Evolutionary conservation across 2,888 invertebrate genomes (phyloP), one percentile per base, ranked within the genome.

Genomic region (Saturnia japonica): DNA sequence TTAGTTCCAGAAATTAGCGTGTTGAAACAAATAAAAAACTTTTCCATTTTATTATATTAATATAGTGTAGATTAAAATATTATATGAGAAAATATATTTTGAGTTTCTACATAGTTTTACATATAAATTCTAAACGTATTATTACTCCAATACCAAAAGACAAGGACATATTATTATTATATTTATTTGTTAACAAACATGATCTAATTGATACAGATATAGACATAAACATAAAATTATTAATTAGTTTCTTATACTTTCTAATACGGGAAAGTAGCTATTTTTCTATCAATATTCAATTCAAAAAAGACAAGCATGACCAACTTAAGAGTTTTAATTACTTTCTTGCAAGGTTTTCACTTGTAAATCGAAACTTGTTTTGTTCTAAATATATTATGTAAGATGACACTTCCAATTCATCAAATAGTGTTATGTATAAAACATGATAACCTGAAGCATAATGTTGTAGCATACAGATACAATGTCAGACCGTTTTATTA

Each of bases 401-500:
- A 60, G 57, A 60, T 60, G 57, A 60, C 57, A 60, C 57, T 60
- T 60, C 57, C 57, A 28, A 60, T 60, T 60, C 28, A 25, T 8
- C 28, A 4, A 28, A 60, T 28, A 28, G 16, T 60, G 28, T 28
- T 16, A 14, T 28, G 14, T 60, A 64, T 69, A 78, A 51, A 60
- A 64, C n/a, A n/a, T n/a, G 8, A 66, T 64, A 47, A 68, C 22
- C 47, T 66, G 62, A 67, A 34, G 62, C 45, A 67, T 70, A 67
- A 22, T 60, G 47, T 47, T 62, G 72, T 72, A n/a, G n/a, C n/a
- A n/a, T n/a, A n/a, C n/a, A n/a, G n/a, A 74, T 72, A 67, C 69
- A 69, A 67, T 74, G 68, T 70, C 66, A 42, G 51, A 76, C 76
- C 71, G 71, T 74, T 74, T 74, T 73, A 73, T 69, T 73, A 72